phyloP scores from a whole-genome alignment of 2,888 invertebrate species.

The Bugula neritina region DNA sequence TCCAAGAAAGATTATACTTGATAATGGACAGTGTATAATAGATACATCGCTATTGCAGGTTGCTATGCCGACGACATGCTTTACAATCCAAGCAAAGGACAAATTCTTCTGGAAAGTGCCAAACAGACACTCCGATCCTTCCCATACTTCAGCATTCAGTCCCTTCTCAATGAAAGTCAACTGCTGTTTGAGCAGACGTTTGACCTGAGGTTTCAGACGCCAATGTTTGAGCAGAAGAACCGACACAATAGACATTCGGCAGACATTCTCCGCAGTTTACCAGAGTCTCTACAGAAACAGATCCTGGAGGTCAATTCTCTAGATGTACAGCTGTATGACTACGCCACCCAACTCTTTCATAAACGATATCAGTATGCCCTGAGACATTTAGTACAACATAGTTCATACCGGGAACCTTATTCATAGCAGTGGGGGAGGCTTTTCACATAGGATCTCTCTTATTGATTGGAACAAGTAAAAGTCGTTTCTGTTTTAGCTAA shows the following conservation, averaged over 20 bases:
- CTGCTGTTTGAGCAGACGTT: slow-evolving; percentile 49
- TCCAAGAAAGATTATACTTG: no score
- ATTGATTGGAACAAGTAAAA: no score
- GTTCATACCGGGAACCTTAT: no score
- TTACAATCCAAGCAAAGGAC: slow-evolving; percentile 60
- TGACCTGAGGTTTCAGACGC: slow-evolving; percentile 37
- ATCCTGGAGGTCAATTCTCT: slow-evolving; percentile 63
- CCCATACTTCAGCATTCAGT: slow-evolving; percentile 96
- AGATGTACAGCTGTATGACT: slow-evolving; percentile 87
- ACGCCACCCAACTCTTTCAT: slow-evolving; percentile 76
- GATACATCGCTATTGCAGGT: no score
- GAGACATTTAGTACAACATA: no score
- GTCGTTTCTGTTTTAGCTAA: no score
- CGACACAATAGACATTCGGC: slow-evolving; percentile 76
- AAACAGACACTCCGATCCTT: slow-evolving; percentile 78
- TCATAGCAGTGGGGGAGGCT: no score
- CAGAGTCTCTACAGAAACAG: neutral
- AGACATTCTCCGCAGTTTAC: neutral
- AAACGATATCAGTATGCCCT: neutral
- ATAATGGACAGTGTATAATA: no score
- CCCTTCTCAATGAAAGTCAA: slow-evolving; percentile 71
- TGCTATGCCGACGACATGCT: slow-evolving; percentile 61
- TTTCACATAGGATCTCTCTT: no score
- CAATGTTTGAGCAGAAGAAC: slow-evolving; percentile 78
- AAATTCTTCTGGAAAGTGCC: slow-evolving; percentile 83